phyloP scores from a whole-genome alignment of 37 sponge, comb jelly and placozoan genomes.

The Spongia lamella region DNA sequence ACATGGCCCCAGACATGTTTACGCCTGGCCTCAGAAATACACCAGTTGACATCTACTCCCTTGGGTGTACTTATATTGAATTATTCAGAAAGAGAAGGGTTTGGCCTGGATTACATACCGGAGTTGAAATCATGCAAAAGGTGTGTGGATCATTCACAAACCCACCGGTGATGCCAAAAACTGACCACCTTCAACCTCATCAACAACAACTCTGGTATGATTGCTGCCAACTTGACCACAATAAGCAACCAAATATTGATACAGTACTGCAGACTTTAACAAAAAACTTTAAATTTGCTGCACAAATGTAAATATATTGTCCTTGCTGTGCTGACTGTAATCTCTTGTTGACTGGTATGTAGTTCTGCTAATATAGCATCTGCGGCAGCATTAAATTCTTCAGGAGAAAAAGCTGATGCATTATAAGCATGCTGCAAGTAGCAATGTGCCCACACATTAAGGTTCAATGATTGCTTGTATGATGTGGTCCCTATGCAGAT shows the following conservation, averaged over 20 bases:
- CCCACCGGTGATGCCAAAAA: neutral
- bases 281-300: no score
- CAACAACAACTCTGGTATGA: no score
- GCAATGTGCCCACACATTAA: conserved; percentile 14
- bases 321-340: no score
- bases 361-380: conserved; percentile 1
- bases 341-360: no score
- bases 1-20: conserved; percentile 11
- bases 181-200: neutral
- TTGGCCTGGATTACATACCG: neutral
- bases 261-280: no score
- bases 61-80: neutral
- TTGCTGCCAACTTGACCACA: no score
- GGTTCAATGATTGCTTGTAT: conserved; percentile 16
- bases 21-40: neutral
- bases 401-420: conserved; percentile 17
- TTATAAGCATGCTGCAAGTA: conserved; percentile 12
- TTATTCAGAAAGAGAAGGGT: neutral
- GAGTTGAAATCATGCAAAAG: neutral
- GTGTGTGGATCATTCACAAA: neutral
- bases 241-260: no score
- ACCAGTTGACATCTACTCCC: conserved; percentile 6
- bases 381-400: conserved; percentile 31
- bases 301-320: no score
- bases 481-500: conserved; percentile 5